A percentile compares a stretch with the other conserved stretches of the same genome.
phyloP scores from a whole-genome alignment of 2,113 vertebrate genomes.

The Syngnathoides biaculeatus region DNA sequence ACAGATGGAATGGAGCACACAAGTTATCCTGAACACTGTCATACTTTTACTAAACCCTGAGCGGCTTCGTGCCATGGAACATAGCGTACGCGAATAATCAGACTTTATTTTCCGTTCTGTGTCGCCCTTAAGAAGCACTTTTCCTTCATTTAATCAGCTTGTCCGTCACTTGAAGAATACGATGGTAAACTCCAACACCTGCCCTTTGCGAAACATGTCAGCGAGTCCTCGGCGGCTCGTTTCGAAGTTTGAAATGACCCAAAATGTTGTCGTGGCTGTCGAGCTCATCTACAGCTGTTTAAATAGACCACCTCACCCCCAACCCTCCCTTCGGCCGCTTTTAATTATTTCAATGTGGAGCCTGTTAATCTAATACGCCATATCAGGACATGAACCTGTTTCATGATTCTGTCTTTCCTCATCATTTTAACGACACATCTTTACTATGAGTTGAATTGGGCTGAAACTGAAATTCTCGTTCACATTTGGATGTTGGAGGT shows the following conservation, averaged over 20 bases:
- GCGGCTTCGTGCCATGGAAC: no score
- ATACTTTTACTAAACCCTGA: no score
- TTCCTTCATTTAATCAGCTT: no score
- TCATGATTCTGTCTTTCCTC: slow-evolving; percentile 59
- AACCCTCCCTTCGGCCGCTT: neutral
- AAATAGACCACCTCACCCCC: slow-evolving; percentile 60
- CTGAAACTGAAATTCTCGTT: slow-evolving; percentile 1
- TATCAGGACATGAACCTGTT: slow-evolving; percentile 32
- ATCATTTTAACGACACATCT: neutral
- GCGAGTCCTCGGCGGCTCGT: neutral
- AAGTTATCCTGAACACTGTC: no score
- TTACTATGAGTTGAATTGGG: slow-evolving; percentile 29
- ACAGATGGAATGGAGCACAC: no score
- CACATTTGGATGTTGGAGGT: slow-evolving; percentile 12
- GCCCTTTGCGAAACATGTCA: neutral
- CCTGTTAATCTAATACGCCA: slow-evolving; percentile 61
- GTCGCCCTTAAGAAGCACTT: no score
- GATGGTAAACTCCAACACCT: neutral
- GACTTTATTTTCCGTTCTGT: no score
- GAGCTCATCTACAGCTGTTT: slow-evolving; percentile 59
- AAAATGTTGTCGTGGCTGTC: neutral
- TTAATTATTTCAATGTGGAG: slow-evolving; percentile 65
- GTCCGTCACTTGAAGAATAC: neutral
- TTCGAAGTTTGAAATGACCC: neutral
- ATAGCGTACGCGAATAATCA: no score